phyloP scores from a whole-genome alignment of 2,797 vertebrate species.

The Choloepus didactylus region DNA sequence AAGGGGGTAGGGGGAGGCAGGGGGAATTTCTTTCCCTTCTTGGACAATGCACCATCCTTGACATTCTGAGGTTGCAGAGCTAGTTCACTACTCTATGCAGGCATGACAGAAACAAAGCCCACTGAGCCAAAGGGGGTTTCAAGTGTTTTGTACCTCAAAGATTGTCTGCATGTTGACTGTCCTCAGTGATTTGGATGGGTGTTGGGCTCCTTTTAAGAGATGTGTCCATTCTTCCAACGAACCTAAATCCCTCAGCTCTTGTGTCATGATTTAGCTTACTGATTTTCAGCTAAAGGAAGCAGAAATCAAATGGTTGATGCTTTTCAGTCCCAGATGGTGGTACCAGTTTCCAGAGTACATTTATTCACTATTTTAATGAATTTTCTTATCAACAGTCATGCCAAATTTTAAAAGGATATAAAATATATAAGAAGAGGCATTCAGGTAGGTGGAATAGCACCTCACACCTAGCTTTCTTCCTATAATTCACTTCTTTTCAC shows the following conservation, averaged over 20 bases:
- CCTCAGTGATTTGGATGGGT: neutral
- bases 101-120: neutral
- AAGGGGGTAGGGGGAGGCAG: neutral
- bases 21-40: neutral
- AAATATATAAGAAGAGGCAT: neutral
- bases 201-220: neutral
- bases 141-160: neutral
- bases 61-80: neutral
- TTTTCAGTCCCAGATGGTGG: neutral
- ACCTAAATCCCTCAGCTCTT: slow-evolving; percentile 1
- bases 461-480: neutral
- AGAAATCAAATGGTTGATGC: neutral
- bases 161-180: neutral
- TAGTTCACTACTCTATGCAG: neutral
- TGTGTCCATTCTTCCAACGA: neutral
- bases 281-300: slow-evolving; percentile 39
- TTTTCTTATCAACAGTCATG: neutral
- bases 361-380: slow-evolving; percentile 49
- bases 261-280: neutral
- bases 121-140: neutral
- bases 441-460: neutral
- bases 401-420: neutral
- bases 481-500: neutral
- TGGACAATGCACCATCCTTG: neutral
- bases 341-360: slow-evolving; percentile 22